Evolutionary conservation across 53 echinoderm and acorn worm species (phyloP), one percentile per base, ranked within the genome.

Genomic region (Paracentrotus lividus): DNA sequence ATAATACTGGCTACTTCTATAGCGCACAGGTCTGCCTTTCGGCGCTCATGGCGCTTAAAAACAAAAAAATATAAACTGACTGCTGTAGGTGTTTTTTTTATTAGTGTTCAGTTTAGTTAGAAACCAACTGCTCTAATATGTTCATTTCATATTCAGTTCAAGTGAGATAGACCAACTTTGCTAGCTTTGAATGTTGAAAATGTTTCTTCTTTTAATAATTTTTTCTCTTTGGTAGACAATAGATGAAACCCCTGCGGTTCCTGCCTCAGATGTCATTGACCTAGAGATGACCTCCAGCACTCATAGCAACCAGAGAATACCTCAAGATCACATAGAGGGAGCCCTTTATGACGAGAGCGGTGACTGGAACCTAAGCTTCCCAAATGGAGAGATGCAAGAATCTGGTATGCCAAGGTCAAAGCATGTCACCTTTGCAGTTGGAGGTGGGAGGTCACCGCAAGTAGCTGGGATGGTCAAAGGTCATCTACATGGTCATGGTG

Each of bases 371-470:
- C 38, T 59, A 88, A 33, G 32, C 59, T 34, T 16, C 88, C 88
- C 32, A 59, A 88, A 32, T 26, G 16, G 54, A 55, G 40, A 38
- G 40, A 16, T 21, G 40, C 33, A 5, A 57, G 58, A 58, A 7
- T 24, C 85, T 49, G 26, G 45, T 49, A 3, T 27, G 13, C 24
- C 33, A 52, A 88, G 58, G 38, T 57, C 56, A 29, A 90, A 90
- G 90, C 90, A 33, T 43, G 90, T 90, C 56, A 90, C 66, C 44
- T 90, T 90, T 90, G 90, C 47, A 12, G 66, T 67, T 20, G 45
- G 66, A 42, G 21, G 42, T 43, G 23, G 21, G n/a, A 51, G 67
- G 67, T 90, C 90, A 42, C 90, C 90, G n/a, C 90, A 90, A 23
- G n/a, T 3, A 23, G 8, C 66, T 44, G 65, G 13, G 14, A 65